Base-by-base conservation (phyloP, 1,140 invertebrate genomes). In the Helicoverpa zea region DNA sequence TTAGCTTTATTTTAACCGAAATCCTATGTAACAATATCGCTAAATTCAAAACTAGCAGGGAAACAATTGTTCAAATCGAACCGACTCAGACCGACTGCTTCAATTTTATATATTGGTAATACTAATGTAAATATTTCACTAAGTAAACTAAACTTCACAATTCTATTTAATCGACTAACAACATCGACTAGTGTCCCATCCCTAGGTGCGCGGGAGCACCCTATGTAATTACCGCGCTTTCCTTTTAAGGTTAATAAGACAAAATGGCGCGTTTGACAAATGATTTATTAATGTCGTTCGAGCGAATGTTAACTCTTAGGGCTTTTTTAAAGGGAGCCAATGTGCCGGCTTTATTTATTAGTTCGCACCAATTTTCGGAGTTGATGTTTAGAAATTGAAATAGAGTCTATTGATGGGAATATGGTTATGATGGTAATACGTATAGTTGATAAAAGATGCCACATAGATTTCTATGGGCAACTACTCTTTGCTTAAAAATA, bases 211-310 rank as follows among this genome's bases (percentile, higher is more conserved):
- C 23, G 11, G 61, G 49, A 83, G 59, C 74, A 73, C 75, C 70
- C 56, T 64, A 10, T 16, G 49, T 79, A 82, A 79, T 82, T 82
- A 70, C 59, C 43, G 14, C 68, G 81, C 81, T 84, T 80, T 73
- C 86, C 84, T 84, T 87, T 73, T 88, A 87, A 84, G 88, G 86
- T 82, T 87, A 87, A 90, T 86, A 83, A 64, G 84, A 87, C 86
- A 87, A 88, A 87, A 88, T 90, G 88, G 87, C 88, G 76, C 78
- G 79, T 86, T 86, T 87, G 86, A 88, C 88, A 86, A 78, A 90
- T 88, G 88, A 90, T 88, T 88, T 84, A 88, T 88, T 84, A 84
- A 84, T 81, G 74, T 83, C 81, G 3, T 18, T 74, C 56, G 73
- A 80, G 52, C 54, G 85, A 89, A 88, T 86, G 87, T 87, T 86